These are phyloP conservation scores for Mohoua ochrocephala DNA, from an alignment of 2,113 vertebrate species.

Conservation along the genomic window DNA sequence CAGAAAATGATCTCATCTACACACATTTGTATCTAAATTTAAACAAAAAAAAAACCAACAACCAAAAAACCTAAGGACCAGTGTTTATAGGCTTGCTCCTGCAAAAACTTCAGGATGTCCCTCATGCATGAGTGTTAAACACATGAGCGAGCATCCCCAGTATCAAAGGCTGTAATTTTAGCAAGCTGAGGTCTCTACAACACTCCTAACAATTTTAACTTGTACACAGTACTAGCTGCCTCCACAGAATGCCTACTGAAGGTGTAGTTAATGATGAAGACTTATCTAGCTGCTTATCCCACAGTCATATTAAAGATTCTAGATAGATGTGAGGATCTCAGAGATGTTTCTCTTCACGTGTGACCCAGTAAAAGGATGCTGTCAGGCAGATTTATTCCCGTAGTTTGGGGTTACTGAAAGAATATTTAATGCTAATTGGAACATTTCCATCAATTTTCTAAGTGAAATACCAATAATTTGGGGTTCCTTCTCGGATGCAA, in stretches of 20 bases:
- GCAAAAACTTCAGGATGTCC: background rate
- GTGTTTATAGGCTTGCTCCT: background rate
- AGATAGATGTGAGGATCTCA: background rate
- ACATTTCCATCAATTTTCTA: background rate
- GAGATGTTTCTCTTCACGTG: background rate
- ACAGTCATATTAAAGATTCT: background rate
- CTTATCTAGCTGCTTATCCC: background rate
- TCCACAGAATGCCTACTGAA: background rate
- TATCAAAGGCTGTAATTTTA: background rate
- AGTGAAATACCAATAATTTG: background rate
- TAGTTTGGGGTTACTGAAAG: background rate
- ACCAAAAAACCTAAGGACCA: background rate
- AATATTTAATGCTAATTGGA: background rate
- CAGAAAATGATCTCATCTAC: background rate
- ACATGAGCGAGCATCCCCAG: background rate
- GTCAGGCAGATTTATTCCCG: background rate
- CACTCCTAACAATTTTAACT: background rate
- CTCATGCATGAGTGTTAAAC: background rate
- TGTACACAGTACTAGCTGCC: background rate
- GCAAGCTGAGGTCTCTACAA: background rate
- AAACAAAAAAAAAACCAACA: background rate
- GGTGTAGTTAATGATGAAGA: background rate
- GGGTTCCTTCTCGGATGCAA: background rate
- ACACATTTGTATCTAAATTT: background rate
- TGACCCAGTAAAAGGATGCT: constrained; percentile 49